These are phyloP conservation scores for Desmophyllum pertusum DNA, from an alignment of 92 coral and sea anemone species.

Conservation along the genomic window DNA sequence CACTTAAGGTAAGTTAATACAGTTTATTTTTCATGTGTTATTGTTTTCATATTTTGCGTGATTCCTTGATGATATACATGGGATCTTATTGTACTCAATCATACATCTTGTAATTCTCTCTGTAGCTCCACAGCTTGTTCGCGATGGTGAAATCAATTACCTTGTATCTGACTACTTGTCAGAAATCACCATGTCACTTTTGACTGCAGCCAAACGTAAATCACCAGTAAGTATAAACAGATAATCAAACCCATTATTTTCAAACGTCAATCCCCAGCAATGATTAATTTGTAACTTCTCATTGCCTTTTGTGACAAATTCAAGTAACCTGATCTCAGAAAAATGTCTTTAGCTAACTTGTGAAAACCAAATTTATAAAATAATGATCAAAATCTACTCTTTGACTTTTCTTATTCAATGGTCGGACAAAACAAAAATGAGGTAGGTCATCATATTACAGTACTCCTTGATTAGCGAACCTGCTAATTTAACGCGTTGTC, in stretches of 20 bases:
- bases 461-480: too few relatives aligned
- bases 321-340: too few relatives aligned
- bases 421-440: too few relatives aligned
- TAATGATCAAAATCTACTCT: too few relatives aligned
- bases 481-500: too few relatives aligned
- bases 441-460: too few relatives aligned
- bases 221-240: conserved; percentile 80
- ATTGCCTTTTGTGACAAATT: too few relatives aligned
- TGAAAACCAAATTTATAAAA: too few relatives aligned
- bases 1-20: too few relatives aligned
- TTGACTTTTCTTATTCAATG: too few relatives aligned
- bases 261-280: not conserved
- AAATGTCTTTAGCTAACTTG: too few relatives aligned
- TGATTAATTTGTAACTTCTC: too few relatives aligned
- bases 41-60: not conserved
- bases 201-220: conserved; percentile 90
- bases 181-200: conserved; percentile 96
- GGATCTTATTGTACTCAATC: not conserved
- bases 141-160: conserved; percentile 82
- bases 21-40: not conserved
- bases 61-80: not conserved
- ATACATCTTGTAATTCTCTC: not conserved
- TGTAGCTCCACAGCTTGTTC: conserved; percentile 94
- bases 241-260: not conserved
- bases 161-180: conserved; percentile 98